Conservation (phyloP, 2,113 vertebrate genomes). For the Clarias batrachus region DNA sequence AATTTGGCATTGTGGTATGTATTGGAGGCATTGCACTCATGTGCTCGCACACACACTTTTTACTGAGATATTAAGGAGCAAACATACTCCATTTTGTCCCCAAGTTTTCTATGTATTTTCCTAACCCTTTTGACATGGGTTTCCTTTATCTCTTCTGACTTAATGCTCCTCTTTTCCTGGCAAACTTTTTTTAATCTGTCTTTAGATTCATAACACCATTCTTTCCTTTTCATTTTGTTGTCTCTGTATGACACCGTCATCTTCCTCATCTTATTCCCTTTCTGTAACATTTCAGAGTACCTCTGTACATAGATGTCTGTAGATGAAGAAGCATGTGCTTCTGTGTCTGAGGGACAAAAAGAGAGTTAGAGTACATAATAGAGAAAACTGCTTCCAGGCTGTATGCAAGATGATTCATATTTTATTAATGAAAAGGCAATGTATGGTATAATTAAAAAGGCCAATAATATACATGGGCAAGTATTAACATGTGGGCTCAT, state of each 20-base stretch:
- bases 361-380: background rate
- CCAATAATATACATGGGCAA: conserved; percentile 54
- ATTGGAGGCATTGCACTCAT: conserved; percentile 31
- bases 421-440: conserved; percentile 58
- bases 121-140: conserved; percentile 19
- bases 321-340: conserved; percentile 30
- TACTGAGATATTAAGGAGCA: conserved; percentile 32
- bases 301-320: conserved; percentile 40
- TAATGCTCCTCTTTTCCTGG: background rate
- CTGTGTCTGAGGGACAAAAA: background rate
- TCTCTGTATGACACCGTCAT: conserved; percentile 1
- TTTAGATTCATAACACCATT: conserved; percentile 2
- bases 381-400: conserved; percentile 46
- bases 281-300: conserved; percentile 34
- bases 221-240: conserved; percentile 14
- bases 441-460: conserved; percentile 46
- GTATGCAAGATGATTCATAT: conserved; percentile 52
- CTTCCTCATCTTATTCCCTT: background rate
- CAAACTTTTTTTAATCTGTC: background rate
- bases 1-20: conserved; percentile 97
- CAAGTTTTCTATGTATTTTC: conserved; percentile 33
- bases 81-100: conserved; percentile 37
- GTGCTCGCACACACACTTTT: conserved; percentile 13
- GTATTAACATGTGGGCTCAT: background rate
- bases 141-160: conserved; percentile 21